These are phyloP conservation scores for Gila robusta DNA, from an alignment of 2,797 vertebrate genomes.

Conservation along the genomic window DNA sequence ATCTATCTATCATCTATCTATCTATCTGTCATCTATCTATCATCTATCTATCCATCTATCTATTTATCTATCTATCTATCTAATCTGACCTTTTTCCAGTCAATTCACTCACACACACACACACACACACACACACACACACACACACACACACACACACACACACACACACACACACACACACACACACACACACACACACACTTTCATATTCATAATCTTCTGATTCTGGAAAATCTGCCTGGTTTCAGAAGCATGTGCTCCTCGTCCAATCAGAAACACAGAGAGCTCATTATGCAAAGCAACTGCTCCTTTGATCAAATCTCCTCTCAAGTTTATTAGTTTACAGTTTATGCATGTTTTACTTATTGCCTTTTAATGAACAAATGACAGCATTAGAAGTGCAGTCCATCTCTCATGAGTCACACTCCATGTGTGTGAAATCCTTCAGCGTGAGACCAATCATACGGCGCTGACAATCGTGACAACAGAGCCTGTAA, in stretches of 20 bases:
- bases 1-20: no score
- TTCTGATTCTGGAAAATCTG: slow-evolving; percentile 13
- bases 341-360: background rate
- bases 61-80: no score
- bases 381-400: slow-evolving; percentile 1
- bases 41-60: no score
- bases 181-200: no score
- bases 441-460: slow-evolving; percentile 1
- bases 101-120: no score
- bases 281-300: background rate
- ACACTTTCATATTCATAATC: background rate
- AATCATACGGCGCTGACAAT: background rate
- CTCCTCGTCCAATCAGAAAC: slow-evolving; percentile 30
- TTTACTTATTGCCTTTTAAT: slow-evolving; percentile 3
- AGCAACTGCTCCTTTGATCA: background rate
- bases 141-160: background rate
- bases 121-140: background rate
- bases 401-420: background rate
- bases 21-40: no score
- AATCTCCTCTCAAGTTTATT: background rate
- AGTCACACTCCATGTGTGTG: background rate
- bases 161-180: no score
- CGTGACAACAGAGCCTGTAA: background rate
- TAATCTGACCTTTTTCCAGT: no score
- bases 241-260: slow-evolving; percentile 1